Base-by-base conservation (phyloP, 2,888 invertebrate species). In the Leptopilina drosophilae region DNA sequence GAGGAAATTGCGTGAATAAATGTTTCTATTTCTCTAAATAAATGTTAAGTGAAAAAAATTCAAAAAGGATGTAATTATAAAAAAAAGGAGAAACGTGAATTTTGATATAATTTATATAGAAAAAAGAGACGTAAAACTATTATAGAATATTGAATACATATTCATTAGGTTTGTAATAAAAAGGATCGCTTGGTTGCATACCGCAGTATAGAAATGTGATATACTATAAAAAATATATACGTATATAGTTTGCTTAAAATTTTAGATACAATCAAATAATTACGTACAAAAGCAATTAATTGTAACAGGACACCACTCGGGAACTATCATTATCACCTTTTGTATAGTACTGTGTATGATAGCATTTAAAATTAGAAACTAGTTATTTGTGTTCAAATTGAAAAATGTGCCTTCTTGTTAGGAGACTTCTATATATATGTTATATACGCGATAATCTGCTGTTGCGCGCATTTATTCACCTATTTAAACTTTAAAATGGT, bases 241-340 rank as follows among this genome's bases (percentile, higher is more conserved):
- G 11, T 9, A 46, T 6, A 53, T 26, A 26, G 49, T 69, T 69
- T 53, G n/a, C 53, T 69, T 53, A 53, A 15, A 53, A 53, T 14
- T 14, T 12, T 69, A 69, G 49, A 49, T 69, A 26, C 26, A 69
- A 69, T 69, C 69, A 69, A 69, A 69, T n/a, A 69, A 69, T 69
- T 53, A 69, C 12, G 53, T 26, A 53, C 26, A 7, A 69, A 42
- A 26, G 69, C 53, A 53, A 69, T 69, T 53, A 69, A n/a, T 15
- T 69, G 33, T 53, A 53, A 69, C 33, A 53, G 49, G 49, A 69
- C 53, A 33, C 69, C 53, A 26, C 49, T 12, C 20, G 53, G 46
- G 69, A 14, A 69, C 33, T 69, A 69, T 69, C 69, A 69, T 69
- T 69, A 69, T 53, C 69, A 69, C 69, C 14, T 53, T 42, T 53